Percentiles rank a stretch among this genome's conserved stretches.
Evolutionary conservation across 2,113 vertebrate species (phyloP).

Genomic region (Fulica atra): DNA sequence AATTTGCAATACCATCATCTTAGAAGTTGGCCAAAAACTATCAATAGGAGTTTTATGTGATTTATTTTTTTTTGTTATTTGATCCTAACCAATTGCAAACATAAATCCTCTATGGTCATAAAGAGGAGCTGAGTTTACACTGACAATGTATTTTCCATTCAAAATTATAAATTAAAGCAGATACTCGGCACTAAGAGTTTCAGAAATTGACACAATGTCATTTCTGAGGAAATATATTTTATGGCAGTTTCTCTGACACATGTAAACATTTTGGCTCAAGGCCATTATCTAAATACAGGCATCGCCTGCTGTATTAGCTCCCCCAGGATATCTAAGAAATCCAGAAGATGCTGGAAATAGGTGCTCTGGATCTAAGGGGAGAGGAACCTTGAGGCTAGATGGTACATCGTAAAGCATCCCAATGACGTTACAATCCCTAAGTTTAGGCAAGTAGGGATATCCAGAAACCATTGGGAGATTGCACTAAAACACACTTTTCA

Average conservation of each 20-base stretch:
- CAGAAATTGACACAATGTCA: slow-evolving; percentile 8
- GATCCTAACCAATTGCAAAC: slow-evolving; percentile 20
- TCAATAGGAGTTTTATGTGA: not conserved
- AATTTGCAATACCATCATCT: not conserved
- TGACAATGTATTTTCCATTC: not conserved
- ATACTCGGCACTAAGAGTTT: not conserved
- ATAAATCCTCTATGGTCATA: not conserved
- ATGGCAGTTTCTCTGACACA: not conserved
- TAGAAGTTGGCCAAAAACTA: slow-evolving; percentile 2
- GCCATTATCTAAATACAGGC: not conserved
- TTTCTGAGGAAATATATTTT: not conserved
- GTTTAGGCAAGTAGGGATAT: not conserved
- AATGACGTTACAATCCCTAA: not conserved
- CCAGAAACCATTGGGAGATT: not conserved
- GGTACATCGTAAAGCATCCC: not conserved
- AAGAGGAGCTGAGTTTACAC: slow-evolving; percentile 2
- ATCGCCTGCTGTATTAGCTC: not conserved
- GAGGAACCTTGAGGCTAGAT: not conserved
- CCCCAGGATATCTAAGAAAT: not conserved
- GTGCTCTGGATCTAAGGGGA: not conserved
- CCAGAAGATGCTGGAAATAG: not conserved
- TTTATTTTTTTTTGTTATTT: slow-evolving; percentile 3
- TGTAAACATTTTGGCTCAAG: not conserved
- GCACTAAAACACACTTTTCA: not conserved
- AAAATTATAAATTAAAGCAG: slow-evolving; percentile 24